phyloP scores from a whole-genome alignment of 1,140 invertebrate genomes.

The Drosophila triauraria region DNA sequence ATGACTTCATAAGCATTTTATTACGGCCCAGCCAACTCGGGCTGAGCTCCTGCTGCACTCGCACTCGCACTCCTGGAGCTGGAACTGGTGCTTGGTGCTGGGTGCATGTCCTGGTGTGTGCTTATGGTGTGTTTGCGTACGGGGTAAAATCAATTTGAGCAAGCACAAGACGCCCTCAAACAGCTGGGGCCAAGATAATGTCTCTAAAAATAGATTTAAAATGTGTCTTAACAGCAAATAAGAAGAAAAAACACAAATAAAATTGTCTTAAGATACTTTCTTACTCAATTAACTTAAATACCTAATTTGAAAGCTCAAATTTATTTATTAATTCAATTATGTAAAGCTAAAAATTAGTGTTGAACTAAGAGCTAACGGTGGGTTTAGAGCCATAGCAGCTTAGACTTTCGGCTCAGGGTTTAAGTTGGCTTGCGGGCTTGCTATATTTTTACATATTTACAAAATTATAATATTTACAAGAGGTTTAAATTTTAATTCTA shows the following conservation, averaged over 20 bases:
- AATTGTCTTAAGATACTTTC: too few species aligned
- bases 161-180: not conserved
- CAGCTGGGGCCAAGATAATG: conserved; percentile 13
- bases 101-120: conserved; percentile 13
- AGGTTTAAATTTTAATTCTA: too few species aligned
- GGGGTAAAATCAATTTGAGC: conserved; percentile 61
- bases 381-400: too few species aligned
- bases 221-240: not conserved
- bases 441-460: too few species aligned
- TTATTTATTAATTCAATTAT: too few species aligned
- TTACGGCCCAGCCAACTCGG: conserved; percentile 57
- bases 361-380: too few species aligned
- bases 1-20: conserved; percentile 84
- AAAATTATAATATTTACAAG: too few species aligned
- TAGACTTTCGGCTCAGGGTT: too few species aligned
- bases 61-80: conserved; percentile 11
- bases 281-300: not conserved
- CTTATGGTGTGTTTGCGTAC: conserved; percentile 19
- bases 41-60: conserved; percentile 35
- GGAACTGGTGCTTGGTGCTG: conserved; percentile 1
- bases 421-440: too few species aligned
- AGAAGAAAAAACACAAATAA: not conserved
- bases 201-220: not conserved
- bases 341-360: too few species aligned
- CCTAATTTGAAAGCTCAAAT: not conserved